Percentiles rank a stretch among this genome's conserved stretches.
These are phyloP conservation scores for Craseonycteris thonglongyai DNA, from an alignment of 2,113 vertebrate genomes.

Conservation along the genomic window DNA sequence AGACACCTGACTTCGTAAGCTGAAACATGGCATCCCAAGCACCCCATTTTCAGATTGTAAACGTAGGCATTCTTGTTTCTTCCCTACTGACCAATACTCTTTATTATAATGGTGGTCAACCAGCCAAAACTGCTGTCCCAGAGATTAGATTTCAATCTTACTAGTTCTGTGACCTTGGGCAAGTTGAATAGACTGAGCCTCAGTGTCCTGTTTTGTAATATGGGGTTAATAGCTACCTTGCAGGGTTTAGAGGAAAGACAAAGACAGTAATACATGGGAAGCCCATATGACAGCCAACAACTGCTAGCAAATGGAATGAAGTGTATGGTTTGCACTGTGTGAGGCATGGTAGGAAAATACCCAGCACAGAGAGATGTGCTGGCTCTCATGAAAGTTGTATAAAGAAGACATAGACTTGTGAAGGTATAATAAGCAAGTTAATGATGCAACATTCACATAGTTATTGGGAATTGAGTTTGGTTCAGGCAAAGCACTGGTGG, in stretches of 20 bases:
- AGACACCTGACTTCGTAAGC: not conserved
- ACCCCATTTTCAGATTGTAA: not conserved
- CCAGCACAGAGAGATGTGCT: not conserved
- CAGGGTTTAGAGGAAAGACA: not conserved
- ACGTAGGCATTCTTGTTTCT: not conserved
- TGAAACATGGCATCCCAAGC: not conserved
- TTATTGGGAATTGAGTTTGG: not conserved
- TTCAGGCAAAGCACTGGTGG: not conserved
- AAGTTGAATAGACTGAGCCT: not conserved
- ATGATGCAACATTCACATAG: not conserved
- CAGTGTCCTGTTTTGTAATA: not conserved
- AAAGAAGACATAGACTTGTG: not conserved
- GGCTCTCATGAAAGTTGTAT: not conserved
- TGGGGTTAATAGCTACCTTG: not conserved
- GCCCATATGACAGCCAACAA: not conserved
- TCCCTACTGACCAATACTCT: not conserved
- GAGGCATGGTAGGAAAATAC: not conserved
- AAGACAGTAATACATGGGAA: not conserved
- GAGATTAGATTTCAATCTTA: not conserved
- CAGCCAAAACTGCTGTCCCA: not conserved
- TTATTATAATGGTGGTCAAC: not conserved
- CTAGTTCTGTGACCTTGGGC: not conserved
- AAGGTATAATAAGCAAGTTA: not conserved
- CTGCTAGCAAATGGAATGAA: not conserved
- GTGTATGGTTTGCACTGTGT: not conserved